Base-by-base conservation (phyloP, 2,888 invertebrate genomes). In the Drosophila pseudotalamancana region DNA sequence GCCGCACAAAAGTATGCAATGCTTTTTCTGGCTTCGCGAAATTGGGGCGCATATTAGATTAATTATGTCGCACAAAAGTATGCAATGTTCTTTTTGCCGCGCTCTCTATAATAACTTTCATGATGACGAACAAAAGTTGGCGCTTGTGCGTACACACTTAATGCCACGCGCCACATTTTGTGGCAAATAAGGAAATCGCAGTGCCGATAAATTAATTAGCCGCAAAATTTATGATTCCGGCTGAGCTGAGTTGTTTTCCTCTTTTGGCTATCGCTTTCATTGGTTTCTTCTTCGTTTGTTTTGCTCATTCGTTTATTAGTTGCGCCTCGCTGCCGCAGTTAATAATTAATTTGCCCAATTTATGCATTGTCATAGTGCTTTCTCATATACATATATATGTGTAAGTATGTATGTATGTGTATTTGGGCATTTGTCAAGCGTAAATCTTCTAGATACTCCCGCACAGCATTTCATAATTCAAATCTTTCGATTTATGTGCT, bases 341-440 rank as follows among this genome's bases (percentile, higher is more conserved):
- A 66, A 88, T 83, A 83, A 86, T 86, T 83, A 76, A 88, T 76
- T 59, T 62, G 40, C 29, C 62, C 65, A 72, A 83, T 83, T 88
- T 86, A 83, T 83, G 87, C 83, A 61, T 60, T 73, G 73, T 73
- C 88, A 87, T 60, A 53, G 59, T 14, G 43, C 37, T n/a, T 12
- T 55, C 60, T 55, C 59, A 55, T 54, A 65, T 63, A 63, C 84
- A 71, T 43, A 25, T 25, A 1, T 1, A 25, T 25, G 9, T 25
- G 9, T 9, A 8, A 8, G 9, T 25, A 25, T 25, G 6, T 6
- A 25, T 8, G 25, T 3, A 25, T 25, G 6, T 25, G 9, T 25
- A 9, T 69, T 66, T 68, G 53, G 45, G 57, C 25, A 66, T 77
- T 75, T 77, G 56, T 64, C 63, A 60, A 51, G 62, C 77, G 66